Evolutionary conservation across 1,140 invertebrate species (phyloP).

Genomic region (Steinernema khuongi): DNA sequence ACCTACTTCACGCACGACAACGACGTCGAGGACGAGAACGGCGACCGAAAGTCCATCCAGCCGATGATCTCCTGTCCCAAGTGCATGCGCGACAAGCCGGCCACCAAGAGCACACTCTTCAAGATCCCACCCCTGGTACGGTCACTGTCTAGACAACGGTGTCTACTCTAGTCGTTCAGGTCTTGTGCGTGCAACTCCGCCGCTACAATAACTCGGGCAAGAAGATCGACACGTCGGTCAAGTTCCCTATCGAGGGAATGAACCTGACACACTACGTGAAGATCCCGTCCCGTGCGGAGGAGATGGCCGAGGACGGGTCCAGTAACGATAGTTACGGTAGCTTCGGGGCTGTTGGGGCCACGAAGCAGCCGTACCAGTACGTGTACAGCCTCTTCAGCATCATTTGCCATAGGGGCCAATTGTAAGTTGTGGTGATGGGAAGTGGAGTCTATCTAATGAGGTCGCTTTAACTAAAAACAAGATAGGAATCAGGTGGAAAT

Average conservation of each 20-base stretch:
- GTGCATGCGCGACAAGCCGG: not conserved
- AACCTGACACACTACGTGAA: not conserved
- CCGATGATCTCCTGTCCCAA: not conserved
- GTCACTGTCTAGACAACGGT: not conserved
- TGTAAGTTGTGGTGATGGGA: too few species aligned
- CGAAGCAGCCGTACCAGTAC: not conserved
- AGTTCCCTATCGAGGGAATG: not conserved
- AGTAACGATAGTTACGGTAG: not conserved
- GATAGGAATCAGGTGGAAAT: too few species aligned
- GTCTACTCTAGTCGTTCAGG: not conserved
- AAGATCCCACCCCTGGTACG: not conserved
- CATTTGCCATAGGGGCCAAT: not conserved
- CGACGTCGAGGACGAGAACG: too few species aligned
- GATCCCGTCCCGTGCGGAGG: not conserved
- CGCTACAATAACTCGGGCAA: not conserved
- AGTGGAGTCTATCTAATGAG: too few species aligned
- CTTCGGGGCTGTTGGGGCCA: not conserved
- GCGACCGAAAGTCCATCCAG: not conserved
- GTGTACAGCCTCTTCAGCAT: not conserved
- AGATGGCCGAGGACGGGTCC: not conserved
- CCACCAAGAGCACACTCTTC: not conserved
- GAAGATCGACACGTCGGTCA: not conserved
- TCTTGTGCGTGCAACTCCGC: not conserved
- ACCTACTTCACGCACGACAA: not conserved
- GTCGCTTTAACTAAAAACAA: too few species aligned